Evolutionary conservation across 2,797 vertebrate genomes (phyloP).

Genomic region (Ambastaia sidthimunki): DNA sequence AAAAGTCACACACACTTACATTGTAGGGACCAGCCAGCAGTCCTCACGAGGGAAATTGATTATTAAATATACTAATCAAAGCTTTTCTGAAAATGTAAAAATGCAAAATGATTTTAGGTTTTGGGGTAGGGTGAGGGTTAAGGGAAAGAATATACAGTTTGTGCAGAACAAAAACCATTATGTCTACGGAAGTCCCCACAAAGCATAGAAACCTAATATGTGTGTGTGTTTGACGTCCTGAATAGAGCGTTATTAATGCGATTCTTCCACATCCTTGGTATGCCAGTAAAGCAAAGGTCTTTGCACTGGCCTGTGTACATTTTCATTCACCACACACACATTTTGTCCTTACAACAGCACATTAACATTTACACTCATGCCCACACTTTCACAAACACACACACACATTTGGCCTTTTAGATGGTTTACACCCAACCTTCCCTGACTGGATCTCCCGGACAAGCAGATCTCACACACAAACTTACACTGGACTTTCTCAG

Average conservation of each 20-base stretch:
- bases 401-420: conserved; percentile 34
- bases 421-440: conserved; percentile 11
- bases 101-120: too few species aligned
- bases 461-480: conserved; percentile 4
- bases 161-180: too few species aligned
- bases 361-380: conserved; percentile 38
- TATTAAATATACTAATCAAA: too few species aligned
- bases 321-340: conserved; percentile 32
- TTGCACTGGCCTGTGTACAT: conserved; percentile 33
- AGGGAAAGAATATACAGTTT: too few species aligned
- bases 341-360: conserved; percentile 24
- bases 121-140: too few species aligned
- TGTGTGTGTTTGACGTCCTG: conserved; percentile 28
- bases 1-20: too few species aligned
- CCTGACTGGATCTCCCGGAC: conserved; percentile 9
- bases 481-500: neutral
- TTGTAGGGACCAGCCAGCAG: too few species aligned
- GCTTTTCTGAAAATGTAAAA: too few species aligned
- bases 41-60: too few species aligned
- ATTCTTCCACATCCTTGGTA: conserved; percentile 60
- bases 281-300: conserved; percentile 49
- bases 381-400: conserved; percentile 13
- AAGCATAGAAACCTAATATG: neutral
- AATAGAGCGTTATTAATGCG: conserved; percentile 56
- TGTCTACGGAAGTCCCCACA: too few species aligned